Evolutionary conservation across 2,797 vertebrate species (phyloP).

Genomic region (Notolepis coatsorum): DNA sequence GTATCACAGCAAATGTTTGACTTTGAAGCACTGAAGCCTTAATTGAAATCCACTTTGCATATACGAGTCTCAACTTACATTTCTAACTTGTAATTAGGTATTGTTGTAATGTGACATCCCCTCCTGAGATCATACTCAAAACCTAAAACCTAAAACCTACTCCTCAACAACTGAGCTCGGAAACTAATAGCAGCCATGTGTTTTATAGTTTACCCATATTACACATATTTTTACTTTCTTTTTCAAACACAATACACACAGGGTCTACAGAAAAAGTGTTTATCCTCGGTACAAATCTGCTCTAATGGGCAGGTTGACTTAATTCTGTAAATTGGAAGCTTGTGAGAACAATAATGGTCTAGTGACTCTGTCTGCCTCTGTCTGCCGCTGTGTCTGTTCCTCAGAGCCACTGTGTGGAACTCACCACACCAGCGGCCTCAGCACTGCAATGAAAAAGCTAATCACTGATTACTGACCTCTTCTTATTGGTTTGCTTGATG

Average conservation of each 20-base stretch:
- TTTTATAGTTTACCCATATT: not conserved
- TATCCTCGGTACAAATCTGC: constrained; percentile 43
- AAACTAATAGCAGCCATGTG: not conserved
- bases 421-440: constrained; percentile 32
- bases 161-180: not conserved
- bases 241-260: not conserved
- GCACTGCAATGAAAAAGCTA: constrained; percentile 24
- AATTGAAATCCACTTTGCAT: constrained; percentile 56
- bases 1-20: constrained; percentile 76
- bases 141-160: not conserved
- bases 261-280: constrained; percentile 11
- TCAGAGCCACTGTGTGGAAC: constrained; percentile 46
- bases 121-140: not conserved
- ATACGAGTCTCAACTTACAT: constrained; percentile 11
- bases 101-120: constrained; percentile 13
- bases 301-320: constrained; percentile 50
- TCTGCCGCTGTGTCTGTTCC: constrained; percentile 73
- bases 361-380: constrained; percentile 55
- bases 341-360: constrained; percentile 67
- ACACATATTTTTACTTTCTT: not conserved
- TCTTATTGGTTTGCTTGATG: not conserved
- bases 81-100: constrained; percentile 2
- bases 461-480: constrained; percentile 38
- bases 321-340: constrained; percentile 64
- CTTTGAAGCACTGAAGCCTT: constrained; percentile 61